A percentile compares a stretch with the other conserved stretches of the same genome.
Evolutionary conservation across 2,797 vertebrate genomes (phyloP).

Genomic region (Muraenolepis orangiensis): DNA sequence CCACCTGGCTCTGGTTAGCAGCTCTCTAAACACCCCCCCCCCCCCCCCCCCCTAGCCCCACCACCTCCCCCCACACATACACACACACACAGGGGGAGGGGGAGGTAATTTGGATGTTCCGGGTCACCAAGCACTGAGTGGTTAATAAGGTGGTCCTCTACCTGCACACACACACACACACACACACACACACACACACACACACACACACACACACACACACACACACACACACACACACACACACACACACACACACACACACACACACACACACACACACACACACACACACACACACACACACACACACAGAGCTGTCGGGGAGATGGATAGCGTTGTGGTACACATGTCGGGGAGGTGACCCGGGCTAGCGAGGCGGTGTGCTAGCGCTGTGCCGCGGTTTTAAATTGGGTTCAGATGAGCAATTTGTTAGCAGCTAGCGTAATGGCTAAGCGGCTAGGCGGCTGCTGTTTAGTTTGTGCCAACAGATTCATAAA

Average conservation of each 20-base stretch:
- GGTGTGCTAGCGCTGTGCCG: slow-evolving; percentile 40
- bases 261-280: slow-evolving; percentile 67
- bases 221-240: slow-evolving; percentile 48
- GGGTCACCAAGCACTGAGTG: slow-evolving; percentile 75
- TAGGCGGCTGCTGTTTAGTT: slow-evolving; percentile 60
- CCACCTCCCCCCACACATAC: slow-evolving; percentile 49
- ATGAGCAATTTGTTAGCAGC: slow-evolving; percentile 74
- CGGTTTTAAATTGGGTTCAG: slow-evolving; percentile 70
- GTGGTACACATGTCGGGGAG: slow-evolving; percentile 54
- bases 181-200: slow-evolving; percentile 12
- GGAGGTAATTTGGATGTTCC: slow-evolving; percentile 76
- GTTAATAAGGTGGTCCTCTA: slow-evolving; percentile 73
- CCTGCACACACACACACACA: slow-evolving; percentile 69
- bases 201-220: slow-evolving; percentile 39
- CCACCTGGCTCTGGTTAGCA: slow-evolving; percentile 70
- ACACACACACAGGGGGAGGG: no score
- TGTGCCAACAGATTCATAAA: slow-evolving; percentile 64
- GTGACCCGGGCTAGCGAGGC: slow-evolving; percentile 48
- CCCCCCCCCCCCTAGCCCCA: slow-evolving; percentile 43
- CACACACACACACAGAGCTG: slow-evolving; percentile 50
- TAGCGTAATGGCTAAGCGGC: slow-evolving; percentile 58
- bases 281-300: slow-evolving; percentile 34
- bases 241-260: slow-evolving; percentile 37
- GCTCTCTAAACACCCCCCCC: slow-evolving; percentile 51
- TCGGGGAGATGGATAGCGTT: slow-evolving; percentile 24